Evolutionary conservation across 2,888 invertebrate genomes (phyloP).

Genomic region (Ischnus inquisitorius): DNA sequence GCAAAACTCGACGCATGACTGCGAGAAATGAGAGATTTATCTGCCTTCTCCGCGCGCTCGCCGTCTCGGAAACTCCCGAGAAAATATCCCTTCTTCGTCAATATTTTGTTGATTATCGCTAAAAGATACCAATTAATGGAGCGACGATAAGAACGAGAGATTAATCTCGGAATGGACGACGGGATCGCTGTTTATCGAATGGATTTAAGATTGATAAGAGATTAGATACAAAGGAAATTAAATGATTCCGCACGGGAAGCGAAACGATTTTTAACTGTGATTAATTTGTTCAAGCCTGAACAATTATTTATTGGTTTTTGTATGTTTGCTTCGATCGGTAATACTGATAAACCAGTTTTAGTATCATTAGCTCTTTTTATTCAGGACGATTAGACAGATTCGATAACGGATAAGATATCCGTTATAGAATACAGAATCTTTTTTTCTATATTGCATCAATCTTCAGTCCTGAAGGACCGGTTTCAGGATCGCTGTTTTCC

Average conservation of each 20-base stretch:
- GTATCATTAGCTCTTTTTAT: too few species aligned
- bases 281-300: too few species aligned
- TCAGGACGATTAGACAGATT: too few species aligned
- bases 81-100: background rate
- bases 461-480: background rate
- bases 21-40: slow-evolving; percentile 46
- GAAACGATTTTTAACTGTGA: too few species aligned
- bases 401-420: too few species aligned
- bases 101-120: slow-evolving; percentile 29
- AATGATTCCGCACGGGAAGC: slow-evolving; percentile 2
- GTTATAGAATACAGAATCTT: too few species aligned
- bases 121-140: slow-evolving; percentile 43
- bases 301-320: too few species aligned
- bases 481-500: background rate
- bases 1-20: background rate
- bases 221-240: slow-evolving; percentile 42
- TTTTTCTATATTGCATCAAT: slow-evolving; percentile 17
- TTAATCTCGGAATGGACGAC: background rate
- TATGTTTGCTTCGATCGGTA: too few species aligned
- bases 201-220: slow-evolving; percentile 44
- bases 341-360: too few species aligned
- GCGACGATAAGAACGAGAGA: slow-evolving; percentile 39
- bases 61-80: background rate
- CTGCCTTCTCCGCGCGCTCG: background rate
- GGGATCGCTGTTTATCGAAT: background rate